These are phyloP conservation scores for Pristionchus entomophagus DNA, from an alignment of 2,888 invertebrate genomes.

Conservation along the genomic window DNA sequence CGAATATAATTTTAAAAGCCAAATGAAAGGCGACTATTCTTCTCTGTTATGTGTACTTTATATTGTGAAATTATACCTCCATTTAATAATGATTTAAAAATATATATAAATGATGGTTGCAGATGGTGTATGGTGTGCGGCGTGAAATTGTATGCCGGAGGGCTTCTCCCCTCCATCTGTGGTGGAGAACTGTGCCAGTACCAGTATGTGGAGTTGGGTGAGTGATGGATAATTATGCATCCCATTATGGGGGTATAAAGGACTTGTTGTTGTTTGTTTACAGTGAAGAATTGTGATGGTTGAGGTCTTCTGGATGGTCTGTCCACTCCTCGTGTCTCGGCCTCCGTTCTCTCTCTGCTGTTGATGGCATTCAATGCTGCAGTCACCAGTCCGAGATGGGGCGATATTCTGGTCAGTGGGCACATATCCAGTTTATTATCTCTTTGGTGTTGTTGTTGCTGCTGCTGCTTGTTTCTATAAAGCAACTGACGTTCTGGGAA, in stretches of 20 bases:
- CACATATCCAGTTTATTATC: too few relatives aligned
- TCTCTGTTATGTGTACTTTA: background rate
- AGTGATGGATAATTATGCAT: background rate
- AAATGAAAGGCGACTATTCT: too few relatives aligned
- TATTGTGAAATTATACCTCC: too few relatives aligned
- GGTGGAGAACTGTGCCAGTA: slow-evolving; percentile 9
- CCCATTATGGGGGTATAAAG: too few relatives aligned
- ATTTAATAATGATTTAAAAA: too few relatives aligned
- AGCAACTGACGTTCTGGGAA: too few relatives aligned
- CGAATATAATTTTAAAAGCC: too few relatives aligned
- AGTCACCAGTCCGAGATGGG: background rate
- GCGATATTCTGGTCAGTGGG: background rate
- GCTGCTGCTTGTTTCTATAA: too few relatives aligned
- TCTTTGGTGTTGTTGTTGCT: too few relatives aligned
- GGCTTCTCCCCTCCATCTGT: slow-evolving; percentile 38
- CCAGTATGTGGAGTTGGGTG: slow-evolving; percentile 39
- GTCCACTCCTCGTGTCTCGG: slow-evolving; percentile 27
- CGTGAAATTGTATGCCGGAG: background rate
- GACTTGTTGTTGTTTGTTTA: too few relatives aligned
- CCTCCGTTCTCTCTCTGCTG: slow-evolving; percentile 25
- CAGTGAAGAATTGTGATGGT: too few relatives aligned
- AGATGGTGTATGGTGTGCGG: slow-evolving; percentile 43
- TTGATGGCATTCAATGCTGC: slow-evolving; percentile 12
- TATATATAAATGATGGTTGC: too few relatives aligned
- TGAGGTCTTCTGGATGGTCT: slow-evolving; percentile 38